phyloP scores from a whole-genome alignment of 2,888 invertebrate species.

The Drosophila sordidula region DNA sequence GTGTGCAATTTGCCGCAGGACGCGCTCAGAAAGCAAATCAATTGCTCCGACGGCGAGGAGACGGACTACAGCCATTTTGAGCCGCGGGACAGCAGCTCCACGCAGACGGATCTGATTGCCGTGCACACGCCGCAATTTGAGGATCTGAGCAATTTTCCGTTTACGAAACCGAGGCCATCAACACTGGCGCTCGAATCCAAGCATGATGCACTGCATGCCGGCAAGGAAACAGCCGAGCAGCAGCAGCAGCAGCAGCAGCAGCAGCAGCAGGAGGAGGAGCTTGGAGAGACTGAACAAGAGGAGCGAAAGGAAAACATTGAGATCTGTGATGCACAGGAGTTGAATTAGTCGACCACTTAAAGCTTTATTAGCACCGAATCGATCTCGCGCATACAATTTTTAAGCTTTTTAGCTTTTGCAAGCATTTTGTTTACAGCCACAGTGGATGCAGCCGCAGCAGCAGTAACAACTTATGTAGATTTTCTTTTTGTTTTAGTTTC shows the following conservation, averaged over 20 bases:
- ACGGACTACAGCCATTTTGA: conserved; percentile 33
- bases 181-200: conserved; percentile 81
- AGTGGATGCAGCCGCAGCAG: conserved; percentile 21
- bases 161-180: conserved; percentile 83
- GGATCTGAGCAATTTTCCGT: conserved; percentile 85
- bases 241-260: conserved; percentile 22
- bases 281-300: conserved; percentile 8
- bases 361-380: conserved; percentile 47
- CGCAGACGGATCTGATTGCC: conserved; percentile 93
- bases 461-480: conserved; percentile 35
- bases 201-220: conserved; percentile 32
- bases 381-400: conserved; percentile 46
- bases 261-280: conserved; percentile 8
- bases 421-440: conserved; percentile 25
- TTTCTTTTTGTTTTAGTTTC: conserved; percentile 11
- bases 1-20: conserved; percentile 85
- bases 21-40: conserved; percentile 77
- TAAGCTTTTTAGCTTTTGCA: conserved; percentile 72
- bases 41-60: conserved; percentile 70
- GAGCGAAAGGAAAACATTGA: conserved; percentile 56
- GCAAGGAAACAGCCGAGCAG: conserved; percentile 22
- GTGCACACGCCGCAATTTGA: conserved; percentile 91
- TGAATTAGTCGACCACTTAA: conserved; percentile 2
- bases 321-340: conserved; percentile 41
- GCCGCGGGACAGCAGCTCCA: conserved; percentile 86